These are phyloP conservation scores for Eustalomyia histrio DNA, from an alignment of 2,888 invertebrate species.

Conservation along the genomic window DNA sequence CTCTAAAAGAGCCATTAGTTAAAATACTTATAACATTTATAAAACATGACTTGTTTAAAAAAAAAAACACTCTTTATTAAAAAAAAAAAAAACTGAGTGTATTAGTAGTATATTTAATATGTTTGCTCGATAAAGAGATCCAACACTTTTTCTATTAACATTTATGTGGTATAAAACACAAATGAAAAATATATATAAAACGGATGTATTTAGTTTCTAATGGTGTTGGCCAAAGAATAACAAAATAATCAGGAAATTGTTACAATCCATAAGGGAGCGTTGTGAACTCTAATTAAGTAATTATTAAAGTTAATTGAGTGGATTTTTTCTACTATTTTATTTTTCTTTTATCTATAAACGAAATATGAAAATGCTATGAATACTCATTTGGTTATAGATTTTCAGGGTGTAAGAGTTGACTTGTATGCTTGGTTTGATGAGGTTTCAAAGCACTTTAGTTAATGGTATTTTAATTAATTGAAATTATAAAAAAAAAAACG, in stretches of 20 bases:
- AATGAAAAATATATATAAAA: conserved; percentile 8
- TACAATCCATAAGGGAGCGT: conserved; percentile 7
- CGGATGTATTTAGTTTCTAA: conserved; percentile 43
- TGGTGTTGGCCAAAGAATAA: conserved; percentile 17
- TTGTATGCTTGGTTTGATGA: background rate
- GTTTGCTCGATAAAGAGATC: conserved; percentile 4
- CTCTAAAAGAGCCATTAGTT: conserved; percentile 23
- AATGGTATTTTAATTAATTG: conserved; percentile 46
- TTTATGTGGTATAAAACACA: background rate
- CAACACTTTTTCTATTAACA: conserved; percentile 4
- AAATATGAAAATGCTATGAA: conserved; percentile 19
- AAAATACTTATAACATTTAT: conserved; percentile 25
- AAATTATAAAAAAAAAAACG: conserved; percentile 9
- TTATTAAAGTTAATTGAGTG: conserved; percentile 43
- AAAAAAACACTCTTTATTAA: background rate
- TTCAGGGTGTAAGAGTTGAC: conserved; percentile 3
- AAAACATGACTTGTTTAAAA: conserved; percentile 45
- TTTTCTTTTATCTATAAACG: conserved; percentile 6
- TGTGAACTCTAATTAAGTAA: conserved; percentile 47
- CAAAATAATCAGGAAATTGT: conserved; percentile 31
- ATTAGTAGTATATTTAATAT: background rate
- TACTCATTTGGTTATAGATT: background rate
- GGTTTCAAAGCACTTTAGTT: conserved; percentile 14
- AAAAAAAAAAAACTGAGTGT: background rate
- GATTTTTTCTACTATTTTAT: background rate